These are phyloP conservation scores for Hypsibius dujardini DNA, from an alignment of 1,140 invertebrate genomes.

Conservation along the genomic window DNA sequence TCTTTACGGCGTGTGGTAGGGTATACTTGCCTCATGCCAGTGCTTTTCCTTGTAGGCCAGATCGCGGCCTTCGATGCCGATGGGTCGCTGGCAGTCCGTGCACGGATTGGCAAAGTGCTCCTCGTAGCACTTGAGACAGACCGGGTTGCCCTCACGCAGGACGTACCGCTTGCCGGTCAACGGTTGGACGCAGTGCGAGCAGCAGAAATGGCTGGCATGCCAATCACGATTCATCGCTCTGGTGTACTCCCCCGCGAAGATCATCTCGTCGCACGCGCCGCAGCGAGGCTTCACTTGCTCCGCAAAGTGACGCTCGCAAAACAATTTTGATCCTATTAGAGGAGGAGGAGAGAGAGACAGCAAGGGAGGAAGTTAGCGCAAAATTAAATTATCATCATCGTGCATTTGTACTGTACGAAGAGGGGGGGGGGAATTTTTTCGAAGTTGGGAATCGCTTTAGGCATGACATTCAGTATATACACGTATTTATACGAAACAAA, in stretches of 20 bases:
- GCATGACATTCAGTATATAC: no score
- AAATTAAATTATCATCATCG: no score
- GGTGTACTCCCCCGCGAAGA: conserved; percentile 98
- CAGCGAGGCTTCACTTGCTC: conserved; percentile 77
- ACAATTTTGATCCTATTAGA: conserved; percentile 36
- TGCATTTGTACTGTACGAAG: no score
- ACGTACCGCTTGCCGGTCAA: conserved; percentile 93
- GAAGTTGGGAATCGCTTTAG: no score
- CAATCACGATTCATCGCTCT: conserved; percentile 99
- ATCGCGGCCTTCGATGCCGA: conserved; percentile 97
- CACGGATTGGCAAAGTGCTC: conserved; percentile 93
- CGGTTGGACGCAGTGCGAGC: conserved; percentile 93
- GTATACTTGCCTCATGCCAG: conserved; percentile 68
- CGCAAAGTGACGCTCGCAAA: conserved; percentile 81
- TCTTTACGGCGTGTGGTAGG: not conserved
- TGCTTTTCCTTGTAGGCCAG: conserved; percentile 99
- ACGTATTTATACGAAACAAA: no score
- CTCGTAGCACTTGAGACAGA: conserved; percentile 99
- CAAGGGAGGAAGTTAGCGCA: no score
- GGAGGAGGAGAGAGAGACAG: no score
- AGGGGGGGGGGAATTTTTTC: no score
- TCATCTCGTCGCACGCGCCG: conserved; percentile 87
- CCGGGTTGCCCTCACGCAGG: conserved; percentile 90
- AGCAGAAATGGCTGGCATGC: conserved; percentile 94
- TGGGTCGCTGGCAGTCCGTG: conserved; percentile 91